A percentile compares a stretch with the other conserved stretches of the same genome.
Evolutionary conservation across 2,888 invertebrate genomes (phyloP).

Genomic region (Nephrotoma guestfalica): DNA sequence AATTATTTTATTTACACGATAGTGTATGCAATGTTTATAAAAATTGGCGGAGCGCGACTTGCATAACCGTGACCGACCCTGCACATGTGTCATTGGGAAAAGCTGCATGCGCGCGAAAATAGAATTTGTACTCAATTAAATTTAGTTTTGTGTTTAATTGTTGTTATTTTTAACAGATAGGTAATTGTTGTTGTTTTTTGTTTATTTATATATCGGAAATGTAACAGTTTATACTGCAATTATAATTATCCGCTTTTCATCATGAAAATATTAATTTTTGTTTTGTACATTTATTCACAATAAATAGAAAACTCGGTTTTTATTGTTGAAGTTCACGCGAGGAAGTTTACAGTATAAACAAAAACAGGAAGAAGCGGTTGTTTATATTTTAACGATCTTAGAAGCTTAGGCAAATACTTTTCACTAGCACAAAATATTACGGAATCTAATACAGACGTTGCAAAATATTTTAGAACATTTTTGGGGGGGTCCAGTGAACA

Average conservation of each 20-base stretch:
- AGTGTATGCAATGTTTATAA: not conserved
- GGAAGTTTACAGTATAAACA: not conserved
- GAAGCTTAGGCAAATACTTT: no score
- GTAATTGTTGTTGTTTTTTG: not conserved
- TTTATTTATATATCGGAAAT: not conserved
- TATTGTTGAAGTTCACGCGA: not conserved
- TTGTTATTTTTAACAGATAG: not conserved
- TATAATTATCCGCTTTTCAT: not conserved
- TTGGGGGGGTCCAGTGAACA: no score
- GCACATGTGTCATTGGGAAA: no score
- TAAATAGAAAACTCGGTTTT: not conserved
- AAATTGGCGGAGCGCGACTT: not conserved
- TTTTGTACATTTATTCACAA: not conserved
- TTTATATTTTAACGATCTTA: not conserved
- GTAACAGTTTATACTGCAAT: not conserved
- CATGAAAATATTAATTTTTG: not conserved
- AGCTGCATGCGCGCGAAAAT: not conserved
- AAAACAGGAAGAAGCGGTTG: not conserved
- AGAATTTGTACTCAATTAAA: not conserved
- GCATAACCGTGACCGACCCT: not conserved
- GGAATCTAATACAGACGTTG: no score
- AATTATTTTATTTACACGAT: no score
- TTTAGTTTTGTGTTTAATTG: not conserved
- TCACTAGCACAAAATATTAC: no score
- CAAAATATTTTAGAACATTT: no score